These are phyloP conservation scores for Meloidogyne floridensis DNA, from an alignment of 1,140 invertebrate genomes.

Conservation along the genomic window DNA sequence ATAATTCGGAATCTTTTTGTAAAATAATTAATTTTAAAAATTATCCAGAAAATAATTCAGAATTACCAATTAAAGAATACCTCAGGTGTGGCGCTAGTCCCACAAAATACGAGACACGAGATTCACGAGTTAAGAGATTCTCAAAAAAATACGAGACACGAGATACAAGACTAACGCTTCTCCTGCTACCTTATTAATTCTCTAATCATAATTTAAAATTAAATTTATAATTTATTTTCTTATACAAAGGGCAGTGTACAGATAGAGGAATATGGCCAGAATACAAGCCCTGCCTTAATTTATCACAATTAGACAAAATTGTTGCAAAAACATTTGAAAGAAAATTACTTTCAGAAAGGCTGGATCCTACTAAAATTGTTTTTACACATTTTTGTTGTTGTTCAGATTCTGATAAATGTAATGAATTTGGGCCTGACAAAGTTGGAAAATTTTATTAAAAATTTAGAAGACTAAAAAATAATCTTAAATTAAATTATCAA, in stretches of 20 bases:
- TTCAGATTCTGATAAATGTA: conserved; percentile 16
- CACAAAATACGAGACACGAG: too few relatives aligned
- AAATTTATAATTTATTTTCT: not conserved
- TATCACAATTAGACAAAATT: conserved; percentile 12
- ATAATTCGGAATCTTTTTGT: too few relatives aligned
- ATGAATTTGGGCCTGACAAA: conserved; percentile 31
- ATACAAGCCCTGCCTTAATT: conserved; percentile 8
- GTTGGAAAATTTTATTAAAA: not conserved
- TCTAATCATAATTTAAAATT: not conserved
- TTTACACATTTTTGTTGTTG: conserved; percentile 32
- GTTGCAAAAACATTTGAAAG: conserved; percentile 23
- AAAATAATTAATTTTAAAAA: too few relatives aligned
- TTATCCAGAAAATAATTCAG: too few relatives aligned
- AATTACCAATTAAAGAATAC: too few relatives aligned
- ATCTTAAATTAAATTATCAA: not conserved
- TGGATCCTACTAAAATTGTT: conserved; percentile 26
- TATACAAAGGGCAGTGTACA: conserved; percentile 14
- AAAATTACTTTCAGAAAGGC: conserved; percentile 23
- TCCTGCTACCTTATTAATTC: too few relatives aligned
- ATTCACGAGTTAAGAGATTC: too few relatives aligned
- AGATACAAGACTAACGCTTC: too few relatives aligned
- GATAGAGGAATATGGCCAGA: conserved; percentile 27
- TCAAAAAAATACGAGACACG: too few relatives aligned
- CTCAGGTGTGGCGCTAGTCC: too few relatives aligned
- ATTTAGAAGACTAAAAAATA: too few relatives aligned